Base-by-base conservation (phyloP, 2,113 vertebrate species). In the Corvus cornix region DNA sequence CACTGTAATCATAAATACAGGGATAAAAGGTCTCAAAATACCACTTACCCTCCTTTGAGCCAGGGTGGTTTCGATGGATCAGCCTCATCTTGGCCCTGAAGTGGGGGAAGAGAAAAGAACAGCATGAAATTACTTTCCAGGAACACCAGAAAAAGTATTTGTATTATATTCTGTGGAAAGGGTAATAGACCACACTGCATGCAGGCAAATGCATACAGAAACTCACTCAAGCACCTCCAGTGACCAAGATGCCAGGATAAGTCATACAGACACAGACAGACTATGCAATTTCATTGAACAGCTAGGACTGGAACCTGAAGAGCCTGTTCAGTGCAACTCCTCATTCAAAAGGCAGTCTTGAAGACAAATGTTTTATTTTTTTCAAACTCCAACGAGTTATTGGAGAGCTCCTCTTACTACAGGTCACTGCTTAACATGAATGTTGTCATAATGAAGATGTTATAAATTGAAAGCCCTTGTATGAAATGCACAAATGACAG, bases 41-140 rank as follows among this genome's bases (percentile, higher is more conserved):
- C 10, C 39, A 98, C 99, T 98, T 97, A 99, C 99, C 99, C 98
- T 95, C 98, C 98, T 97, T 99, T 99, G 87, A 98, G 97, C 99
- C 99, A 99, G 37, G 98, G 98, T 76, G 99, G 98, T 95, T 98
- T 98, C 16, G 97, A 96, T 16, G 97, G 96, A 85, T 98, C 98
- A 58, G 98, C 98, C 92, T 99, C 98, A 98, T 98, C 98, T 91
- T 97, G 96, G 91, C 96, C 97, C 98, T 99, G 98, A 91, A 94
- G 90, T 60, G 22, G 75, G 27, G 52, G 18, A 96, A 27, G 16
- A 27, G 31, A 56, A 69, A 87, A 90, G 33, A 86, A 69, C 2
- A 68, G 35, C 20, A 68, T 4, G 6, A 93, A 81, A 77, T 97
- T 81, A 97, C 37, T 48, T 95, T 91, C 37, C 2, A 1, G 53